Conservation (phyloP, 2,888 invertebrate genomes). For the Macrosiphum euphorbiae region DNA sequence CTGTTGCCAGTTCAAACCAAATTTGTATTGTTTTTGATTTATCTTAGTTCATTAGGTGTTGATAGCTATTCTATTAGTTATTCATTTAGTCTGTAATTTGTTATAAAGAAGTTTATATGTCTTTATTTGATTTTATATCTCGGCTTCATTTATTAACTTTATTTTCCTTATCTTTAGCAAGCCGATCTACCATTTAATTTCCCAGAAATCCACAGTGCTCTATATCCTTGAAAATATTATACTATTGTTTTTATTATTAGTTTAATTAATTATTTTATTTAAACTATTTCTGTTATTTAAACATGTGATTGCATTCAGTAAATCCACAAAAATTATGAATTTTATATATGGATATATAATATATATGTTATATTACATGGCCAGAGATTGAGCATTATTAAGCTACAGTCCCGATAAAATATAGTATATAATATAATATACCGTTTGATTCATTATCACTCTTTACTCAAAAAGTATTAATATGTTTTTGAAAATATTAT, state of each 20-base stretch:
- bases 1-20: too few relatives aligned
- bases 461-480: too few relatives aligned
- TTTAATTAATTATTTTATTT: not conserved
- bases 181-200: not conserved
- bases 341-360: not conserved
- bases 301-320: not conserved
- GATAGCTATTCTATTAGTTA: not conserved
- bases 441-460: too few relatives aligned
- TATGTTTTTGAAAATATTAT: too few relatives aligned
- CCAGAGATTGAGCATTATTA: not conserved
- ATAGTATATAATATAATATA: too few relatives aligned
- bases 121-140: not conserved
- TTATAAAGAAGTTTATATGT: not conserved
- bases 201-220: not conserved
- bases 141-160: not conserved
- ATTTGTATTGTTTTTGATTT: too few relatives aligned
- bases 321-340: not conserved
- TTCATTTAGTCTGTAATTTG: not conserved
- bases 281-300: not conserved
- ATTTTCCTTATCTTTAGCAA: not conserved
- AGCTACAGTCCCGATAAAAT: too few relatives aligned
- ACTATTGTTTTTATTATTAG: not conserved
- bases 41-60: not conserved
- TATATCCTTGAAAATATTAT: not conserved
- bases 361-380: not conserved